Evolutionary conservation across 2,113 vertebrate species (phyloP), one percentile per base, ranked within the genome.

Genomic region (Lepus timidus): DNA sequence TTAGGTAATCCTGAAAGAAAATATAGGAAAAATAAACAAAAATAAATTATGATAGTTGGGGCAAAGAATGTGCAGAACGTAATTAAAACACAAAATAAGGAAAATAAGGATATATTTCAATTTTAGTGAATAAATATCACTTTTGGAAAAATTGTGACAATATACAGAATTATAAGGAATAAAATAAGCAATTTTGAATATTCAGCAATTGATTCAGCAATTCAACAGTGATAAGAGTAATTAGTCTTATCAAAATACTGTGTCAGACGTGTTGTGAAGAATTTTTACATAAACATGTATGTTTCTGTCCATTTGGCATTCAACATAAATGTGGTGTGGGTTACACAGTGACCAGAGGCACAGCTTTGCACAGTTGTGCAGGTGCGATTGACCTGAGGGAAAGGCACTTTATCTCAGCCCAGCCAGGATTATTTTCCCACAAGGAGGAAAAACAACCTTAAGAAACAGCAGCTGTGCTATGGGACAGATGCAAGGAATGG

Each of bases 311-410:
- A 36, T 10, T 1, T 80, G 29, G 23, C 23, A 12, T 74, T 85
- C 19, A 17, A 5, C 27, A 52, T 49, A 33, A 70, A 65, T 13
- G 61, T 4, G 16, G 12, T 0, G 7, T 2, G 3, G 39, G 36
- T 31, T 62, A 12, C 16, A 33, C 20, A 36, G 20, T 44, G 11
- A 71, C 23, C 52, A 31, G 25, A 52, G 33, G 27, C 33, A 29
- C 68, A 27, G 33, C 17, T 76, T 19, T 0, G 6, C 20, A 7
- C 3, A 36, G 22, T 0, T 1, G 0, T 79, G 6, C 0, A 8
- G 55, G 19, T 4, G 27, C 1, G 1, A 71, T 19, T 8, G 76
- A 6, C 16, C 4, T 29, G 14, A 9, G 23, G 58, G 1, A 36
- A 55, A 75, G 19, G 49, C 6, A 52, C 10, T 2, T 2, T 0